Conservation (phyloP, 2,888 invertebrate species). For the Pyrrhosoma nymphula region DNA sequence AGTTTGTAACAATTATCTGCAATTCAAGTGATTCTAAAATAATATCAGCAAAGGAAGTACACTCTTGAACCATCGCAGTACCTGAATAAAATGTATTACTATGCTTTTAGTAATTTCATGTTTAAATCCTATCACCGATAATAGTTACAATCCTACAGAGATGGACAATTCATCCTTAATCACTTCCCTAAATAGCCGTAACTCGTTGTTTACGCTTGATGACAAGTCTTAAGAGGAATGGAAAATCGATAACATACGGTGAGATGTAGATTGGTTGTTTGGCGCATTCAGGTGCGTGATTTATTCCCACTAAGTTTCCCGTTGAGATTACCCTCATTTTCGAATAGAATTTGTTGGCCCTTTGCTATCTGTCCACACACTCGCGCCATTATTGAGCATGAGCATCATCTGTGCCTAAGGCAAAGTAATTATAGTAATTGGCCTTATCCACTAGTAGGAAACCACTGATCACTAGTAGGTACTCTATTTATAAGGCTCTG, state of each 20-base stretch:
- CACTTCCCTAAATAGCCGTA: not conserved
- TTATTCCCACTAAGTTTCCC: constrained; percentile 35
- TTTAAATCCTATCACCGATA: no score
- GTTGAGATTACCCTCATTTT: constrained; percentile 47
- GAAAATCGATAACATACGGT: not conserved
- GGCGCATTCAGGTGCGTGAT: constrained; percentile 33
- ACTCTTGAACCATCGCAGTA: no score
- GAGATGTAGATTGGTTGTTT: not conserved
- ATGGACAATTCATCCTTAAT: not conserved
- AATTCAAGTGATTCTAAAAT: no score
- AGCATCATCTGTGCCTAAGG: constrained; percentile 34
- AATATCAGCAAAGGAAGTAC: no score
- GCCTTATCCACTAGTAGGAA: not conserved
- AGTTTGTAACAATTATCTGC: no score
- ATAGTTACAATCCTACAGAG: not conserved
- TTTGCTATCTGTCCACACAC: not conserved
- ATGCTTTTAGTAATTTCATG: no score
- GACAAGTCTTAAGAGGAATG: not conserved
- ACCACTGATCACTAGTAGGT: not conserved
- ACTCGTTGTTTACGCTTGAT: not conserved
- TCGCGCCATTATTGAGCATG: not conserved
- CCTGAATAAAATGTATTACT: no score
- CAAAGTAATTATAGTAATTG: constrained; percentile 42
- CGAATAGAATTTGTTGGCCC: constrained; percentile 2
- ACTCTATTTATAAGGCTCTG: not conserved